phyloP scores from a whole-genome alignment of 2,797 vertebrate species.

The Diglossa cyanea region DNA sequence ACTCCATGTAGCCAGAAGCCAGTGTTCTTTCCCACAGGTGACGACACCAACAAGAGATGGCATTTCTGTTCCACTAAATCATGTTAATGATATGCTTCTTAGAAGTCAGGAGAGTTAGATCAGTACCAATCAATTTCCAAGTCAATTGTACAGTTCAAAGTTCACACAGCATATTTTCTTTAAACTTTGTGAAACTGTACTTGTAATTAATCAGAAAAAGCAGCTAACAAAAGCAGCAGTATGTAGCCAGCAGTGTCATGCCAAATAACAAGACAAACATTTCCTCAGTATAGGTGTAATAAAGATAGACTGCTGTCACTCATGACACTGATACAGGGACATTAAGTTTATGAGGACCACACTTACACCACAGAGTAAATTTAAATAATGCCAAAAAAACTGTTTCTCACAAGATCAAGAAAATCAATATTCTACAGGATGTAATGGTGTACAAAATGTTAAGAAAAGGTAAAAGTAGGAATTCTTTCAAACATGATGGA shows the following conservation, averaged over 20 bases:
- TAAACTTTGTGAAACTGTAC: not conserved
- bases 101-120: not conserved
- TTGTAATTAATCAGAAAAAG: not conserved
- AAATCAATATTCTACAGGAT: not conserved
- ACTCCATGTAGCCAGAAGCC: not conserved
- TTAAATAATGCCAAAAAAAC: not conserved
- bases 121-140: not conserved
- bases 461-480: not conserved
- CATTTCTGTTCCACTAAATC: not conserved
- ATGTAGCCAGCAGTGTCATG: fast-evolving
- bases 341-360: not conserved
- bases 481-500: not conserved
- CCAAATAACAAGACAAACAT: not conserved
- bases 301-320: not conserved
- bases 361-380: fast-evolving
- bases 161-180: not conserved
- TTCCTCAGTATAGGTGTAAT: not conserved
- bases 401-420: not conserved
- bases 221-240: not conserved
- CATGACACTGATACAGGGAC: not conserved
- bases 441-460: not conserved
- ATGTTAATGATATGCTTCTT: fast-evolving
- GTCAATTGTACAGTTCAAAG: not conserved
- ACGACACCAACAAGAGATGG: not conserved
- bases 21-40: not conserved